Percentiles rank a stretch among this genome's conserved stretches.
These are phyloP conservation scores for Homarus gammarus DNA, from an alignment of 2,888 invertebrate genomes.

Conservation along the genomic window DNA sequence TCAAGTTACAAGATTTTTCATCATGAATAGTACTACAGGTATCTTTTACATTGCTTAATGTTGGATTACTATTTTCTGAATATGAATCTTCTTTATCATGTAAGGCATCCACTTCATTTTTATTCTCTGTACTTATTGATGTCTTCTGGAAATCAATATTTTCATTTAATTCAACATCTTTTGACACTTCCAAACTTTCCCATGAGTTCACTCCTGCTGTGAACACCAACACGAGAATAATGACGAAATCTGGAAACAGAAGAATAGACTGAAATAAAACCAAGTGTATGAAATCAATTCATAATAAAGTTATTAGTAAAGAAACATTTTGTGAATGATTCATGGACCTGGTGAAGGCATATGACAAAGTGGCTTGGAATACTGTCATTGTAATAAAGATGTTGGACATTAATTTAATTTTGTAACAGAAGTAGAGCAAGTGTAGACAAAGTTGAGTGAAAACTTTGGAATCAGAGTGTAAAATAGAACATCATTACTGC, in stretches of 20 bases:
- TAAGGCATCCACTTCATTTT: background rate
- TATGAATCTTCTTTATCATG: background rate
- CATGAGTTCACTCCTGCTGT: conserved; percentile 4
- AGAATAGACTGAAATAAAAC: background rate
- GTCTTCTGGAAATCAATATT: background rate
- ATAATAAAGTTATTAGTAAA: too few relatives aligned
- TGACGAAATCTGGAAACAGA: conserved; percentile 23
- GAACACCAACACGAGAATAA: conserved; percentile 9
- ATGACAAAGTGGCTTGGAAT: too few relatives aligned
- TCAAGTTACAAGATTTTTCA: background rate
- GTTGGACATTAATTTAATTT: too few relatives aligned
- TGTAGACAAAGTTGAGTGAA: too few relatives aligned
- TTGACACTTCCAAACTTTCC: background rate
- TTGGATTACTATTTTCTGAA: conserved; percentile 6
- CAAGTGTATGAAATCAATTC: too few relatives aligned
- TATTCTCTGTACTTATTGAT: background rate
- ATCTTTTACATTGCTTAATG: background rate
- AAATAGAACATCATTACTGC: too few relatives aligned
- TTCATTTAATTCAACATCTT: background rate
- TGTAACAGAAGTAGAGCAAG: too few relatives aligned
- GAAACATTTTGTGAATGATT: background rate
- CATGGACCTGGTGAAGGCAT: too few relatives aligned
- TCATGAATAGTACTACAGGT: background rate
- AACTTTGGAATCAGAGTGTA: too few relatives aligned
- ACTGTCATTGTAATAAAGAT: too few relatives aligned